Conservation (phyloP, 2,113 vertebrate species). For the Carassius carassius region DNA sequence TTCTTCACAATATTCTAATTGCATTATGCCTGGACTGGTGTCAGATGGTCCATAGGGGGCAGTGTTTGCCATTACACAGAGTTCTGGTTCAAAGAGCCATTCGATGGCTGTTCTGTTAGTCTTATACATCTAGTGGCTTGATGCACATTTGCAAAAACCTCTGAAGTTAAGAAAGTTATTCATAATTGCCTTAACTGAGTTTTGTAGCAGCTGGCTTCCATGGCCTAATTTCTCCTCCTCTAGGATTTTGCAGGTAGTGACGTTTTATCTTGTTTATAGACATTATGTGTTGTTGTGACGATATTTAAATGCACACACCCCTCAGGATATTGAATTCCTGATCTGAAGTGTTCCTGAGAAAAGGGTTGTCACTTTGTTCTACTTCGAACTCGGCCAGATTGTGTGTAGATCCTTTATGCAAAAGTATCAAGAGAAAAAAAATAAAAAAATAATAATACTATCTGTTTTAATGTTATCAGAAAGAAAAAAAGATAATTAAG, state of each 20-base stretch:
- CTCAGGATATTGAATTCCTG: neutral
- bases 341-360: neutral
- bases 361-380: neutral
- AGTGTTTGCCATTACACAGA: neutral
- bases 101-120: neutral
- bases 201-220: neutral
- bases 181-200: neutral
- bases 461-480: conserved; percentile 12
- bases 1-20: neutral
- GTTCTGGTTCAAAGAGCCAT: neutral
- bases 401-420: conserved; percentile 4
- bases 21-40: neutral
- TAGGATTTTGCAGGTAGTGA: neutral
- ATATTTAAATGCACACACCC: neutral
- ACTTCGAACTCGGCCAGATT: neutral
- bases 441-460: neutral
- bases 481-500: neutral
- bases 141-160: neutral
- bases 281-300: neutral
- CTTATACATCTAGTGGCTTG: neutral
- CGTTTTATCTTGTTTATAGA: neutral
- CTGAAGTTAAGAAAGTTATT: neutral
- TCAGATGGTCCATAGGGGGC: neutral
- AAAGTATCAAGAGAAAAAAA: neutral
- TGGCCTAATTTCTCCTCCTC: neutral